These are phyloP conservation scores for Lycorma delicatula DNA, from an alignment of 1,140 invertebrate genomes.

Conservation along the genomic window DNA sequence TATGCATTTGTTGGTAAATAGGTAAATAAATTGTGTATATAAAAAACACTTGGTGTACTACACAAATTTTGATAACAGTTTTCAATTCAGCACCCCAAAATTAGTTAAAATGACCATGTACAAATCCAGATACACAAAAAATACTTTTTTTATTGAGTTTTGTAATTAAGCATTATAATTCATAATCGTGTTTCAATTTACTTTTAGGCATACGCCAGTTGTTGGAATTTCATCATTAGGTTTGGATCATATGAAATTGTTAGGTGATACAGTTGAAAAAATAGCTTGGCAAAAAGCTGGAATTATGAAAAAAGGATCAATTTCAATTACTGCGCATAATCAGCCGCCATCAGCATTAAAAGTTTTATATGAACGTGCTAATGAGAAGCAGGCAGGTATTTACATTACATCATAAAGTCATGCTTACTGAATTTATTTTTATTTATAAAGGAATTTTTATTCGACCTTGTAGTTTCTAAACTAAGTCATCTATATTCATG, in stretches of 20 bases:
- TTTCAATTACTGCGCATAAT: conserved; percentile 60
- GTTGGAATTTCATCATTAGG: conserved; percentile 87
- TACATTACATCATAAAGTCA: too few species aligned
- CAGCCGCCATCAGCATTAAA: conserved; percentile 58
- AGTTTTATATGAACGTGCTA: conserved; percentile 56
- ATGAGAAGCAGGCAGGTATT: conserved; percentile 49
- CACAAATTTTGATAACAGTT: too few species aligned
- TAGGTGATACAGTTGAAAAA: conserved; percentile 75
- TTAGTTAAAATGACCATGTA: too few species aligned
- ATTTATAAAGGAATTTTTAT: not conserved
- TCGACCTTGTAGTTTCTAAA: not conserved
- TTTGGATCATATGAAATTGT: conserved; percentile 77
- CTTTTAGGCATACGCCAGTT: conserved; percentile 56
- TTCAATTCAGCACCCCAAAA: too few species aligned
- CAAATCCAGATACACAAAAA: too few species aligned
- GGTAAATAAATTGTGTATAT: too few species aligned
- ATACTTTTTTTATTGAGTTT: too few species aligned
- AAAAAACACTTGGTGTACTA: too few species aligned
- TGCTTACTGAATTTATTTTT: too few species aligned
- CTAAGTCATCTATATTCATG: not conserved
- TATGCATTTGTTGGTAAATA: too few species aligned
- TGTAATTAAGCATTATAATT: too few species aligned
- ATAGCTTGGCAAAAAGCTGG: conserved; percentile 96
- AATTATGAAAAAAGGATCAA: conserved; percentile 74
- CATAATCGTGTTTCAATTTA: conserved; percentile 8